Evolutionary conservation across 2,888 invertebrate genomes (phyloP), one percentile per base, ranked within the genome.

Genomic region (Strigamia transsilvanica): DNA sequence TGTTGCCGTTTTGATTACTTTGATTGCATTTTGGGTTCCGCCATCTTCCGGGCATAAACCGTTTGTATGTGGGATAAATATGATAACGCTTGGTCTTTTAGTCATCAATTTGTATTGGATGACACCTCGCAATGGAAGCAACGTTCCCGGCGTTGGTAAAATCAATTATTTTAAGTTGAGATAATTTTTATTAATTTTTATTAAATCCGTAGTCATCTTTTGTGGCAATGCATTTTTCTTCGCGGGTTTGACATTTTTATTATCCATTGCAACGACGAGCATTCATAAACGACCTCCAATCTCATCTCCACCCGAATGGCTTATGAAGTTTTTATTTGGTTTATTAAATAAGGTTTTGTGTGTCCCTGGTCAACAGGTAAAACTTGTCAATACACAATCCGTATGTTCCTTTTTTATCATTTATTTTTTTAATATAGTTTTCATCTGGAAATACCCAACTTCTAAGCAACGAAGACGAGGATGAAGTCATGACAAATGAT

Each of bases 91-190:
- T 6, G 15, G 15, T 21, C 13, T 80, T 10, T 23, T 80, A 18
- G 12, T 80, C 21, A 51, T 51, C 21, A 51, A 80, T 32, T 51
- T 80, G 23, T 51, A 21, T 51, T 80, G 80, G 80, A 27, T 51
- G 0, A 27, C 21, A 21, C 46, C 80, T 12, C 46, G 80, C 41
- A 80, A 23, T 15, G 80, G 80, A 6, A 80, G 80, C 15, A 27
- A 10, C 6, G n/a, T 51, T 10, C 80, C 80, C 9, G 42, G 23
- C 15, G 38, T 79, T 18, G 42, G 79, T 79, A 18, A 41, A 27
- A 1, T 23, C 1, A n/a, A n/a, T 42, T 42, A 42, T 6, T 2
- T 42, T 5, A 13, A 42, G 1, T 13, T 27, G 3, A 27, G 27
- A 27, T 27, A 27, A 27, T 27, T 27, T 1, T 27, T 27, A 27